Base-by-base conservation (phyloP, 2,888 invertebrate genomes). In the Ichneumon xanthorius region DNA sequence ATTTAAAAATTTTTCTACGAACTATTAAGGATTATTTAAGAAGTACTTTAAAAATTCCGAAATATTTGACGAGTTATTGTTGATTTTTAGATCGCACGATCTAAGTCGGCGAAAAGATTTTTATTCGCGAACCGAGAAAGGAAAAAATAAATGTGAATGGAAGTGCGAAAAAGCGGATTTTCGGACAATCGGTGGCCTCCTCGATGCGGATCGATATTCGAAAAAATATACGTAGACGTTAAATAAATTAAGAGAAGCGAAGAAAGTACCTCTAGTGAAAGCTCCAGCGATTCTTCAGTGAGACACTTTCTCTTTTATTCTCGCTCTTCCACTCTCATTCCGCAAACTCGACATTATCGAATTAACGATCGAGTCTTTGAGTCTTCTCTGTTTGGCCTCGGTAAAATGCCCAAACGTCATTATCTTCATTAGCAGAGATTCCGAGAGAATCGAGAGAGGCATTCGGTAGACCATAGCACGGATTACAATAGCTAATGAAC, bases 401-500 rank as follows among this genome's bases (percentile, higher is more conserved):
- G 75, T 65, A 84, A 92, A 92, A 93, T 92, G 92, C 90, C 92
- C 92, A 93, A 93, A 93, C 92, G 92, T 89, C 92, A 92, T 94
- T 93, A 94, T 92, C 93, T 93, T 93, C 92, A 93, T 93, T 93
- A 93, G 92, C 88, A 89, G 40, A 40, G 40, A 40, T 40, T 40
- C 86, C 88, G 19, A 65, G 63, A 71, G 77, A 75, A 73, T 70
- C 61, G 76, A 65, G 82, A 77, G 75, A 55, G 72, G 73, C 77
- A 58, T 77, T 61, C 63, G 58, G 40, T 33, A 30, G 61, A 58
- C 70, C 50, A 40, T 73, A 76, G 87, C 89, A 88, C 87, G 92
- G 90, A 94, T 94, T 93, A 94, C 92, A 94, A 93, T 93, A 93
- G 89, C 92, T 93, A 93, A 94, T 93, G 93, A 94, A 93, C 91